Conservation (phyloP, 2,888 invertebrate species). For the Eurois occulta region DNA sequence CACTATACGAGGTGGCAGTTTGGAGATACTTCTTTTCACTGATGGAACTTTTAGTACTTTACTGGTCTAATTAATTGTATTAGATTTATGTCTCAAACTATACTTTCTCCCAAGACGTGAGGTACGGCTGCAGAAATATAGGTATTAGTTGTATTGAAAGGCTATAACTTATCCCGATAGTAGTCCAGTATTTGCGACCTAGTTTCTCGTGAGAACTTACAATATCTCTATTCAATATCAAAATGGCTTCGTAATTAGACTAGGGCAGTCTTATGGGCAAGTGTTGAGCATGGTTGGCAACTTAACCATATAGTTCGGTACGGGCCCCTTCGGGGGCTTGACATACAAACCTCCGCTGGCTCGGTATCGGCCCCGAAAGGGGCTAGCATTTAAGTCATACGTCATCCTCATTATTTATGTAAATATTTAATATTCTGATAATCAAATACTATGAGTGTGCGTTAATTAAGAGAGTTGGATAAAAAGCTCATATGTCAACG, state of each 20-base stretch:
- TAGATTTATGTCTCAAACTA: background rate
- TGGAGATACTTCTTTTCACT: background rate
- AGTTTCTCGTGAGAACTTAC: slow-evolving; percentile 29
- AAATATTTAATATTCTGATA: too few species aligned
- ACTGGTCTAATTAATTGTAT: background rate
- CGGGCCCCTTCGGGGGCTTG: too few species aligned
- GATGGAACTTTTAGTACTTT: background rate
- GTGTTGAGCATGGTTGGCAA: background rate
- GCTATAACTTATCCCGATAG: slow-evolving; percentile 29
- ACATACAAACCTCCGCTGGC: too few species aligned
- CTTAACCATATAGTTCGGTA: too few species aligned
- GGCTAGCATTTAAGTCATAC: too few species aligned
- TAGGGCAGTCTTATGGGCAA: background rate
- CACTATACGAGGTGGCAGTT: background rate
- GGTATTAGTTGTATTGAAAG: slow-evolving; percentile 14
- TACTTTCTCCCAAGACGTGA: slow-evolving; percentile 17
- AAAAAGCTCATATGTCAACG: too few species aligned
- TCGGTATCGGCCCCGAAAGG: too few species aligned
- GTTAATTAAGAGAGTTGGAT: too few species aligned
- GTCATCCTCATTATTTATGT: too few species aligned
- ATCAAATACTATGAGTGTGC: too few species aligned
- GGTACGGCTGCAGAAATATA: background rate
- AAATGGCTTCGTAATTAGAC: slow-evolving; percentile 23
- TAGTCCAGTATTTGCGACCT: slow-evolving; percentile 19
- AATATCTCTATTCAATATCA: slow-evolving; percentile 43